Evolutionary conservation across 2,888 invertebrate species (phyloP).

Genomic region (Drosophila macrospina): DNA sequence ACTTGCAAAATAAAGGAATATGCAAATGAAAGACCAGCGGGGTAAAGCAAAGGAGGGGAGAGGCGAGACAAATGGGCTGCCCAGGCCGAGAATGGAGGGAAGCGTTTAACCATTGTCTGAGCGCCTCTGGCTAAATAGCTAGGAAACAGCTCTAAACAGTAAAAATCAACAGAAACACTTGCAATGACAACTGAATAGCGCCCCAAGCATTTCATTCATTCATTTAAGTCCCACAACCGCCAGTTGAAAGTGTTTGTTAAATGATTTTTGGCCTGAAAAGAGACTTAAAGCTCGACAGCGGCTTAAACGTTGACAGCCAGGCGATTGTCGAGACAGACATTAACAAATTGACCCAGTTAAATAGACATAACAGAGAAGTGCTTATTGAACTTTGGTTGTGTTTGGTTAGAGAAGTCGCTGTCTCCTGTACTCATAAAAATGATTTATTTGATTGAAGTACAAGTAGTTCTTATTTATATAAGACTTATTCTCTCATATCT

Average conservation of each 20-base stretch:
- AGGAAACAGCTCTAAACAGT: conserved; percentile 57
- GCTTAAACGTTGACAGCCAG: conserved; percentile 7
- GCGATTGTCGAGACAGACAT: conserved; percentile 4
- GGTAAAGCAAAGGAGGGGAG: conserved; percentile 5
- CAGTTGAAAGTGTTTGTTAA: conserved; percentile 31
- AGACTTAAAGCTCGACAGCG: conserved; percentile 35
- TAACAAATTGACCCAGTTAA: conserved; percentile 25
- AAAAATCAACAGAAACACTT: conserved; percentile 59
- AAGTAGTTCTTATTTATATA: not conserved
- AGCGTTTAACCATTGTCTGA: conserved; percentile 59
- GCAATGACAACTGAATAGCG: conserved; percentile 45
- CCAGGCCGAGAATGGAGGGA: conserved; percentile 8
- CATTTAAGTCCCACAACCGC: conserved; percentile 49
- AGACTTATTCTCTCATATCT: no score
- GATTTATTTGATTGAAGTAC: not conserved
- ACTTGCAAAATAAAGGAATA: conserved; percentile 37
- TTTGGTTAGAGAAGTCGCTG: not conserved
- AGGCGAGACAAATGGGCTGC: conserved; percentile 1
- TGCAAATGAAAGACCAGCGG: conserved; percentile 40
- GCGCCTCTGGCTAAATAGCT: conserved; percentile 53
- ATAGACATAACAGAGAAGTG: not conserved
- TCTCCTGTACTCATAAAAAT: no score
- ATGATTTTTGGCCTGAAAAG: conserved; percentile 28
- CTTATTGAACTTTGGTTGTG: not conserved
- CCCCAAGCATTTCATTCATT: conserved; percentile 56